phyloP scores from a whole-genome alignment of 1,140 invertebrate species.

The Pseudoatta argentina region DNA sequence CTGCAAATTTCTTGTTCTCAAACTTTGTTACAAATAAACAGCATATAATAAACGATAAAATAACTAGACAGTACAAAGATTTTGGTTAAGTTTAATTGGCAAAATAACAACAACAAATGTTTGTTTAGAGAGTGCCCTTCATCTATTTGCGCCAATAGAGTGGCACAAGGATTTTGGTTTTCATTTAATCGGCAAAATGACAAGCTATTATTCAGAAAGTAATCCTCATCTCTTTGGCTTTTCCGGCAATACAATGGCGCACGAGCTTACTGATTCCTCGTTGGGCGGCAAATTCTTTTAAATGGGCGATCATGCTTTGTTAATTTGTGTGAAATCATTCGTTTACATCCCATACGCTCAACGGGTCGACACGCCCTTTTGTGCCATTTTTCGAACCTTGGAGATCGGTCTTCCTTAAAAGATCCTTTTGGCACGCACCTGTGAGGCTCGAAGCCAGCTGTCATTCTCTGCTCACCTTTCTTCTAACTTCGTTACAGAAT shows the following conservation, averaged over 20 bases:
- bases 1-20: not conserved
- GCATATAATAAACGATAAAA: not conserved
- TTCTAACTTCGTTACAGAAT: slow-evolving; percentile 28
- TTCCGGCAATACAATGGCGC: not conserved
- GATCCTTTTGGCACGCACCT: slow-evolving; percentile 64
- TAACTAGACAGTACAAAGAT: not conserved
- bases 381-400: slow-evolving; percentile 45
- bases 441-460: slow-evolving; percentile 71
- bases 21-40: not conserved
- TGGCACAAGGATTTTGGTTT: not conserved
- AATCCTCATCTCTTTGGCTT: not conserved
- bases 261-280: slow-evolving; percentile 20
- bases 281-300: not conserved
- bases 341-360: slow-evolving; percentile 67
- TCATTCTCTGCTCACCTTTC: slow-evolving; percentile 49
- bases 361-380: slow-evolving; percentile 75
- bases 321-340: slow-evolving; percentile 77
- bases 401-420: slow-evolving; percentile 63
- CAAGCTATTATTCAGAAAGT: not conserved
- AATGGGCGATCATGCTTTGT: slow-evolving; percentile 51
- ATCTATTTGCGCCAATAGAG: too few species aligned
- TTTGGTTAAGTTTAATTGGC: too few species aligned
- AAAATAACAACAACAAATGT: not conserved
- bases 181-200: not conserved
- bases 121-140: not conserved